A percentile compares a stretch with the other conserved stretches of the same genome.
Conservation (phyloP, 2,113 vertebrate species). For the Capreolus pygargus region DNA sequence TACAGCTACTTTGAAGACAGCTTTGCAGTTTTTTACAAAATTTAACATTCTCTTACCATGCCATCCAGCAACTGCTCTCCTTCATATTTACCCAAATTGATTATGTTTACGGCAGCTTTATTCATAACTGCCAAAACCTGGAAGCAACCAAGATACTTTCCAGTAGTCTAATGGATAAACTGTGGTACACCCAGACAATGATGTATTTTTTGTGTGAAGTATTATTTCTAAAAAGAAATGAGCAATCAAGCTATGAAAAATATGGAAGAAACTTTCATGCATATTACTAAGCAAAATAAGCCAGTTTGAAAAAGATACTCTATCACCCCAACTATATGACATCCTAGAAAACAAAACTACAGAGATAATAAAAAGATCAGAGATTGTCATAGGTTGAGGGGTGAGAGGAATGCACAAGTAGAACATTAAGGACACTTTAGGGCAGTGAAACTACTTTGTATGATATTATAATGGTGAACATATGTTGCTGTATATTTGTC, state of each 20-base stretch:
- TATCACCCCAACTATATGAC: neutral
- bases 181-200: neutral
- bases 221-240: neutral
- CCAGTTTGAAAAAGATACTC: neutral
- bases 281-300: neutral
- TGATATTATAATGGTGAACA: neutral
- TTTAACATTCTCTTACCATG: neutral
- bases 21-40: neutral
- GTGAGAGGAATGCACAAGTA: neutral
- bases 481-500: neutral
- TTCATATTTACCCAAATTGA: neutral
- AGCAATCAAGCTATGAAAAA: neutral
- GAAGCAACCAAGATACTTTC: neutral
- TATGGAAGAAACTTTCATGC: neutral
- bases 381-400: neutral
- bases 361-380: neutral
- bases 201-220: neutral
- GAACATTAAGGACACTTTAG: neutral
- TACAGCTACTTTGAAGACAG: neutral
- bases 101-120: neutral
- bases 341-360: neutral
- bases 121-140: neutral
- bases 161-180: neutral
- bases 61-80: neutral
- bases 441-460: neutral